Percentiles rank a stretch among this genome's conserved stretches.
Conservation (phyloP, 2,888 invertebrate genomes). For the Graphium colonna region DNA sequence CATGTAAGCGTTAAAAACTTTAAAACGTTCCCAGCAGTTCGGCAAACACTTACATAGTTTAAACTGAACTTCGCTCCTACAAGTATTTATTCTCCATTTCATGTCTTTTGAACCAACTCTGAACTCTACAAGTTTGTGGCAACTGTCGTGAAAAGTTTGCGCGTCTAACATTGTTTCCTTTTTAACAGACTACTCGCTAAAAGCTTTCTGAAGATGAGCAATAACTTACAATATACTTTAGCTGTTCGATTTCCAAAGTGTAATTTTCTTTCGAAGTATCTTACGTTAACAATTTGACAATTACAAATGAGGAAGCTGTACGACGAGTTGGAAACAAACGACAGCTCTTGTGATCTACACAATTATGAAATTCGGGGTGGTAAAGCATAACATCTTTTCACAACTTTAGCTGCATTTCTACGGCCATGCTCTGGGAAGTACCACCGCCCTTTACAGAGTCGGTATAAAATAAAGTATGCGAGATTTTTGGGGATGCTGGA, state of each 20-base stretch:
- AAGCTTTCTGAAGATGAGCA: constrained; percentile 28
- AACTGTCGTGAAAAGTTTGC: constrained; percentile 17
- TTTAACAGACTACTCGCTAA: constrained; percentile 28
- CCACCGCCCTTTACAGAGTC: too few relatives aligned
- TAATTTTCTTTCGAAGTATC: too few relatives aligned
- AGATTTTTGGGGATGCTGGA: too few relatives aligned
- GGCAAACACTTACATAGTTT: constrained; percentile 1
- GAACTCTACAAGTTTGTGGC: constrained; percentile 16
- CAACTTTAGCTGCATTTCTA: too few relatives aligned
- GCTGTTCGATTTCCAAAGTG: background rate
- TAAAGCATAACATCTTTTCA: too few relatives aligned
- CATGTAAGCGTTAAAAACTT: background rate
- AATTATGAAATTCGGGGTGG: too few relatives aligned
- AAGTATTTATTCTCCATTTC: constrained; percentile 15
- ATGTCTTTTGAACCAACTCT: constrained; percentile 17
- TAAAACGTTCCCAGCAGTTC: constrained; percentile 1
- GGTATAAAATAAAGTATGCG: too few relatives aligned
- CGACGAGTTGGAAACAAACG: too few relatives aligned
- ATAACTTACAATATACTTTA: constrained; percentile 23
- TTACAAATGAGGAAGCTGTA: too few relatives aligned
- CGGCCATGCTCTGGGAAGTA: too few relatives aligned
- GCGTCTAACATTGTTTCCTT: constrained; percentile 25
- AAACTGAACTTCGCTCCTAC: constrained; percentile 2
- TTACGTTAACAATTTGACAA: too few relatives aligned
- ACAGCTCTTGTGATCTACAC: too few relatives aligned